Base-by-base conservation (phyloP, 2,113 vertebrate genomes). In the Varanus komodoensis region DNA sequence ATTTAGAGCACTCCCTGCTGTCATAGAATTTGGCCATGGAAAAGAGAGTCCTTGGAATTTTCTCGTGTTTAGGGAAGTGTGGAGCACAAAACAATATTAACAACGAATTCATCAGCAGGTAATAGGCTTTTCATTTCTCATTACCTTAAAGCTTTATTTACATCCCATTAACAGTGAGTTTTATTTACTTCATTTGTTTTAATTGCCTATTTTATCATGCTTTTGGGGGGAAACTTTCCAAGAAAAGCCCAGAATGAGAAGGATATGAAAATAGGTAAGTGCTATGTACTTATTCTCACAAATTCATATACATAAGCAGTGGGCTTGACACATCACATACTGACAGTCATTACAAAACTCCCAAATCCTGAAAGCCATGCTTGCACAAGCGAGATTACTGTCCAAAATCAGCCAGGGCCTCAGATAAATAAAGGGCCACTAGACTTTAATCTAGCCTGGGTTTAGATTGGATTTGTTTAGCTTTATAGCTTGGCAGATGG, bases 401-500 rank as follows among this genome's bases (percentile, higher is more conserved):
- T 82, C 64, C 87, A 52, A 88, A 67, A 57, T 34, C 57, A 95
- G 89, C n/a, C 32, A 48, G 54, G 88, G 61, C 68, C 17, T 82
- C 93, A 89, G 44, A 87, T 92, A 87, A 92, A 90, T 7, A 93
- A 86, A 79, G 23, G 82, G 38, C 50, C 64, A 84, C 64, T 34
- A 89, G 83, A 88, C 87, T 90, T 64, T 86, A 90, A 91, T 90
- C 91, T 82, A 80, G 44, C 81, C 29, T 25, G n/a, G 77, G n/a
- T 79, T 75, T 88, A 88, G 7, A 88, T 91, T 93, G 89, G 44
- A 93, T 91, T 92, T 88, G 54, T 88, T 92, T 78, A 54, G 74
- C 84, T 93, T 89, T 86, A 48, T 87, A 73, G 74, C 92, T 92
- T 94, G 89, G 85, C 86, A 89, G 87, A 87, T 89, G 91, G 94